phyloP scores from a whole-genome alignment of 2,113 vertebrate species.

The Synodontis membranacea region DNA sequence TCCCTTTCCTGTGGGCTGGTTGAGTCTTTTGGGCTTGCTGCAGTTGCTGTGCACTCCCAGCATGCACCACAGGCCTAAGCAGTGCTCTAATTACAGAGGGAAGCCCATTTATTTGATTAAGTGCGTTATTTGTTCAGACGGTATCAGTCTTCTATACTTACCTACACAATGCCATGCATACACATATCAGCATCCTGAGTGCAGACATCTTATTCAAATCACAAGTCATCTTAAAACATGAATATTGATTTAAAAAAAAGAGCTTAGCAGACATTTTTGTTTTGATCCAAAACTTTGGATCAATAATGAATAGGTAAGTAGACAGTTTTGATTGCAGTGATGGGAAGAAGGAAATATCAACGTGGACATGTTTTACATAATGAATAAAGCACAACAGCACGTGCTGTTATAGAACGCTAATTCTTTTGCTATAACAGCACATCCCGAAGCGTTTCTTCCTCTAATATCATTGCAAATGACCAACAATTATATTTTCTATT shows the following conservation, averaged over 20 bases:
- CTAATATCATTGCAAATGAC: neutral
- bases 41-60: slow-evolving; percentile 27
- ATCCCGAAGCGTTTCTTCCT: neutral
- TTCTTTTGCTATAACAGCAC: neutral
- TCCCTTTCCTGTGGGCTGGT: neutral
- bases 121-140: neutral
- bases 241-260: neutral
- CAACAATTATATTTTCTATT: neutral
- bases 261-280: slow-evolving; percentile 8
- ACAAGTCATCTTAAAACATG: neutral
- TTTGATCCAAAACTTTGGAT: neutral
- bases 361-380: neutral
- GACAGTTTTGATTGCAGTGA: neutral
- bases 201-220: neutral
- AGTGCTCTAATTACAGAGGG: slow-evolving; percentile 39
- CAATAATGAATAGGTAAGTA: neutral
- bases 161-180: neutral
- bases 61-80: slow-evolving; percentile 23
- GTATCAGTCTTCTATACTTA: slow-evolving; percentile 20
- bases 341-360: neutral
- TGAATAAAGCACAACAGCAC: neutral
- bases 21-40: slow-evolving; percentile 39
- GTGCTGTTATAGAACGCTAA: neutral
- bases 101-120: slow-evolving; percentile 32
- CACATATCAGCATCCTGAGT: neutral